Evolutionary conservation across 2,113 vertebrate genomes (phyloP).

Genomic region (Hippocampus guttulatus): DNA sequence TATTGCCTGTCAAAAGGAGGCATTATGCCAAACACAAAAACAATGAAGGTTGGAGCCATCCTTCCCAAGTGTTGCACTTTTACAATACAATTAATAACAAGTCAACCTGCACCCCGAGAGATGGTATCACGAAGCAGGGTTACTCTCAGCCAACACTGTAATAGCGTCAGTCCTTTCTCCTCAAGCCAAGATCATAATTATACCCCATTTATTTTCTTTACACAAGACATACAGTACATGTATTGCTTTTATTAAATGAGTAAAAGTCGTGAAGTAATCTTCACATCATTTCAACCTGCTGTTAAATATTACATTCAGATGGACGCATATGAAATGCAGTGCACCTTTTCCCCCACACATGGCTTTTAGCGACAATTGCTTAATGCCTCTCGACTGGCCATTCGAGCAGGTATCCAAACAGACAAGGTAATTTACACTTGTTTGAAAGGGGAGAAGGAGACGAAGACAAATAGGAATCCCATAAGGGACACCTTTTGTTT

Average conservation of each 20-base stretch:
- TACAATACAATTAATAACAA: slow-evolving; percentile 61
- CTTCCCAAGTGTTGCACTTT: slow-evolving; percentile 52
- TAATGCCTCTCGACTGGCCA: slow-evolving; percentile 58
- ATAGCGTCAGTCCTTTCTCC: slow-evolving; percentile 40
- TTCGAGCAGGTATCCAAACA: slow-evolving; percentile 54
- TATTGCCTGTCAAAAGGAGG: slow-evolving; percentile 72
- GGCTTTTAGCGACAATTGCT: slow-evolving; percentile 55
- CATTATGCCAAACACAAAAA: slow-evolving; percentile 60
- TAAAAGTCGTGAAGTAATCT: slow-evolving; percentile 63
- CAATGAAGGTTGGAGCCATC: slow-evolving; percentile 37
- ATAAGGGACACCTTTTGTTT: slow-evolving; percentile 65
- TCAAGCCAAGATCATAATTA: slow-evolving; percentile 42
- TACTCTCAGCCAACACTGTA: slow-evolving; percentile 46
- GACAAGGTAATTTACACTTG: slow-evolving; percentile 63
- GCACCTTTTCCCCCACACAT: slow-evolving; percentile 44
- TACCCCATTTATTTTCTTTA: slow-evolving; percentile 46
- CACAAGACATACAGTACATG: slow-evolving; percentile 55
- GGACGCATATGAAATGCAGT: slow-evolving; percentile 53
- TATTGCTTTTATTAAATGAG: slow-evolving; percentile 41
- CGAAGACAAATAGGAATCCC: slow-evolving; percentile 53
- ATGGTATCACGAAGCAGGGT: slow-evolving; percentile 37
- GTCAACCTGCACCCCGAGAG: slow-evolving; percentile 36
- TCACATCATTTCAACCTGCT: slow-evolving; percentile 54
- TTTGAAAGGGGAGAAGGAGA: slow-evolving; percentile 51
- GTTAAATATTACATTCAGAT: slow-evolving; percentile 55